These are phyloP conservation scores for Aphidius gifuensis DNA, from an alignment of 1,140 invertebrate species.

Conservation along the genomic window DNA sequence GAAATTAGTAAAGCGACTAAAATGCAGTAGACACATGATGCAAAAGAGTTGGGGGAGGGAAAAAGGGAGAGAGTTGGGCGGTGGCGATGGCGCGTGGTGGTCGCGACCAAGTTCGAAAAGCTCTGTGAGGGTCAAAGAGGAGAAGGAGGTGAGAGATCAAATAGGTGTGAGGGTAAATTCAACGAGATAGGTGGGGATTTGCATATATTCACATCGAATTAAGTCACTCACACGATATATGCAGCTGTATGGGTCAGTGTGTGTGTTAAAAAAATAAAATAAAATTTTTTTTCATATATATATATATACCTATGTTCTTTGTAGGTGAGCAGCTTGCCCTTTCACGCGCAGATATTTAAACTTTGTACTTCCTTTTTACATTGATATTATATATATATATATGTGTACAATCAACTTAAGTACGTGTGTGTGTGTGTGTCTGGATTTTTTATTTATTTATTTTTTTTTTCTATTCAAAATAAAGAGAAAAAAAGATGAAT, in stretches of 20 bases:
- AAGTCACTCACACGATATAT: constrained; percentile 28
- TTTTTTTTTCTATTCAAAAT: no score
- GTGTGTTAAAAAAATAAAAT: neutral
- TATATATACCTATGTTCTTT: no score
- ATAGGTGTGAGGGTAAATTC: constrained; percentile 1
- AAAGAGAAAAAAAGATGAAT: no score
- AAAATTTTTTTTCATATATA: no score
- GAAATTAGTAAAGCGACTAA: constrained; percentile 40
- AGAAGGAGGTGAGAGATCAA: constrained; percentile 15
- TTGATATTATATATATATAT: no score
- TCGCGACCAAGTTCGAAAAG: neutral
- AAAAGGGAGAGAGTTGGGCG: neutral
- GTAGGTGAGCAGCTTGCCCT: no score
- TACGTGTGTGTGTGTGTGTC: no score
- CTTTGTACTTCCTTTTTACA: no score
- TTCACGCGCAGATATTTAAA: no score
- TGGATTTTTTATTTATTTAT: no score
- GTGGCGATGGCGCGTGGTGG: constrained; percentile 17
- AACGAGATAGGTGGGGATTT: constrained; percentile 13
- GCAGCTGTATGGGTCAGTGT: neutral
- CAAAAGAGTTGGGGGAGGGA: constrained; percentile 15
- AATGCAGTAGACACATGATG: constrained; percentile 3
- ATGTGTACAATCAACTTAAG: no score
- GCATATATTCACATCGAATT: constrained; percentile 33
- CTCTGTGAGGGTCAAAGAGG: constrained; percentile 20